phyloP scores from a whole-genome alignment of 2,113 vertebrate species.

The Neogobius melanostomus region DNA sequence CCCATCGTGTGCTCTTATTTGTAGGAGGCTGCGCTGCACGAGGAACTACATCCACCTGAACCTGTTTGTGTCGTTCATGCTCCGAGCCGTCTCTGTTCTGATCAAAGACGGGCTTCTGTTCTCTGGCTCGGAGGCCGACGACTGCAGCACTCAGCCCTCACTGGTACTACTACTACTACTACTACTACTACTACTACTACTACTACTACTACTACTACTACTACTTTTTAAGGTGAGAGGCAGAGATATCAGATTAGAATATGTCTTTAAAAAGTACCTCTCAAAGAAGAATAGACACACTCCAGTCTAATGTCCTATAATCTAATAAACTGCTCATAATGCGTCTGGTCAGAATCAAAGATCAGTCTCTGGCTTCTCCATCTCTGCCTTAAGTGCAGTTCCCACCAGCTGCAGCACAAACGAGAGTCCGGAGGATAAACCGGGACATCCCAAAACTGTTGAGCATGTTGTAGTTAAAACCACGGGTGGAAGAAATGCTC shows the following conservation, averaged over 20 bases:
- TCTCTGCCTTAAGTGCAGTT: neutral
- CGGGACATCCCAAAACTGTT: too few relatives aligned
- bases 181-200: too few relatives aligned
- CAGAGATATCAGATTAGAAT: too few relatives aligned
- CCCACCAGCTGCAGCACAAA: neutral
- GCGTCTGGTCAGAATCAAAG: too few relatives aligned
- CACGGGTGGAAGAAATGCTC: too few relatives aligned
- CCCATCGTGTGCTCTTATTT: neutral
- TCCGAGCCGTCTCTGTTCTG: constrained; percentile 88
- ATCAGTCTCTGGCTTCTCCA: neutral
- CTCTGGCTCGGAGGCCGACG: constrained; percentile 74
- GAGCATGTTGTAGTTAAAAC: too few relatives aligned
- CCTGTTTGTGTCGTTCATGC: constrained; percentile 91
- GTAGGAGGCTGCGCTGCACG: constrained; percentile 92
- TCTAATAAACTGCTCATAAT: too few relatives aligned
- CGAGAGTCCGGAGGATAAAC: neutral
- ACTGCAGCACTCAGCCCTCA: constrained; percentile 68
- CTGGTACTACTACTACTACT: constrained; percentile 46
- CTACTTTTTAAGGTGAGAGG: neutral
- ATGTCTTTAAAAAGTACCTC: too few relatives aligned
- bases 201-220: neutral
- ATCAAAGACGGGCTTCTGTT: constrained; percentile 90
- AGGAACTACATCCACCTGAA: constrained; percentile 98
- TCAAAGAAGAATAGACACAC: neutral
- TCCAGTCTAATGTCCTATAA: neutral